Evolutionary conservation across 2,797 vertebrate species (phyloP), one percentile per base, ranked within the genome.

Genomic region (Enteromius mattozi): DNA sequence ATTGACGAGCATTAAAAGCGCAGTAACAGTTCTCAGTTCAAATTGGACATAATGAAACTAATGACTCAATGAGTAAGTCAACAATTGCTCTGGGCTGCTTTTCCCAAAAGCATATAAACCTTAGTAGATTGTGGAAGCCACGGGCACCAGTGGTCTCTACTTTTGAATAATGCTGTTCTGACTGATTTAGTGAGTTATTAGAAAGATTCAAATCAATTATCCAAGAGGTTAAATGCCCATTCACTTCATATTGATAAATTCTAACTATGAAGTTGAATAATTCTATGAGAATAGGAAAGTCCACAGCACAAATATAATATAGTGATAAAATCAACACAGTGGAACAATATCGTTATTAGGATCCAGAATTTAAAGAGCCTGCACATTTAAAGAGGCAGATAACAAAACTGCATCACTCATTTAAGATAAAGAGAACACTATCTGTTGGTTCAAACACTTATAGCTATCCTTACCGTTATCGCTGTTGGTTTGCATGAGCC

Each of bases 31-130:
- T 40, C 3, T 6, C 7, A 6, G 1, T 59, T 59, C 6, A 59
- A 14, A 54, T 30, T 54, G 47, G 72, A 35, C 17, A 7, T 54
- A 56, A 56, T 76, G 51, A 56, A 16, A 24, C 3, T 16, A 76
- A 76, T 56, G 33, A 56, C 33, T 56, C 74, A 76, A 35, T 37
- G 13, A 76, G 37, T 14, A 14, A 37, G 33, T 24, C 74, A 76
- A 37, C 33, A 59, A 40, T 35, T 3, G 33, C 51, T 59, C 21
- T 24, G 19, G 51, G 74, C 74, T n/a, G 72, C 19, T 33, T 16
- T 76, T 76, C 74, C 49, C 33, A 59, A 76, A 35, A 75, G 47
- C 47, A 13, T 74, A 2, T 74, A 33, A 74, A 45, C 17, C 17
- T 33, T 1, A 56, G 33, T 37, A 59, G 51, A 76, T 76, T 3